A percentile compares a stretch with the other conserved stretches of the same genome.
These are phyloP conservation scores for Drosophila leonis DNA, from an alignment of 2,888 invertebrate species.

Conservation along the genomic window DNA sequence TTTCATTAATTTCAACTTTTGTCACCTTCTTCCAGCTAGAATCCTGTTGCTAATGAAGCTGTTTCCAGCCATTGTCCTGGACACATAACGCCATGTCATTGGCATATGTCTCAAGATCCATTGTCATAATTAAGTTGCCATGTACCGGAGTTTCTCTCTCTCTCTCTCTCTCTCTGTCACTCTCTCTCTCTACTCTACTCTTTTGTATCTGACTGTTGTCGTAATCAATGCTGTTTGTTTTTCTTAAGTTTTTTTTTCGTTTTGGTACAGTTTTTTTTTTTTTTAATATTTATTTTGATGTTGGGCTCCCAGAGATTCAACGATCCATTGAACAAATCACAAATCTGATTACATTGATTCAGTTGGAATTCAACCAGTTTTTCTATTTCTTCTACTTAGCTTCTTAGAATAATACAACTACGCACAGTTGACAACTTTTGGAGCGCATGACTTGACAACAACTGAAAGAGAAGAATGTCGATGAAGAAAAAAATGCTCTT, in stretches of 20 bases:
- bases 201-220: slow-evolving; percentile 32
- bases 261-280: slow-evolving; percentile 48
- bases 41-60: slow-evolving; percentile 62
- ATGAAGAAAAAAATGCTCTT: slow-evolving; percentile 73
- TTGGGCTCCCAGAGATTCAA: slow-evolving; percentile 9
- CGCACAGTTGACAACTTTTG: slow-evolving; percentile 67
- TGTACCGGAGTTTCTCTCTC: slow-evolving; percentile 3
- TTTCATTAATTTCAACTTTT: slow-evolving; percentile 50
- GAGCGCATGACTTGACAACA: slow-evolving; percentile 68
- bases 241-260: slow-evolving; percentile 20
- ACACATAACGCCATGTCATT: slow-evolving; percentile 59
- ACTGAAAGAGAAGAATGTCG: slow-evolving; percentile 4
- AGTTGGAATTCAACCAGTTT: slow-evolving; percentile 65
- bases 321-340: slow-evolving; percentile 35
- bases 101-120: slow-evolving; percentile 45
- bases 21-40: slow-evolving; percentile 33
- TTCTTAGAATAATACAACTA: slow-evolving; percentile 47
- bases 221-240: slow-evolving; percentile 65
- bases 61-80: slow-evolving; percentile 52
- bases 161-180: not conserved
- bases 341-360: slow-evolving; percentile 80
- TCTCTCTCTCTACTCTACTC: slow-evolving; percentile 7
- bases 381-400: slow-evolving; percentile 17
- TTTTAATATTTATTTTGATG: slow-evolving; percentile 20
- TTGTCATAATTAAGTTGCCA: slow-evolving; percentile 60